phyloP scores from a whole-genome alignment of 2,797 vertebrate genomes.

The Ispidina picta region DNA sequence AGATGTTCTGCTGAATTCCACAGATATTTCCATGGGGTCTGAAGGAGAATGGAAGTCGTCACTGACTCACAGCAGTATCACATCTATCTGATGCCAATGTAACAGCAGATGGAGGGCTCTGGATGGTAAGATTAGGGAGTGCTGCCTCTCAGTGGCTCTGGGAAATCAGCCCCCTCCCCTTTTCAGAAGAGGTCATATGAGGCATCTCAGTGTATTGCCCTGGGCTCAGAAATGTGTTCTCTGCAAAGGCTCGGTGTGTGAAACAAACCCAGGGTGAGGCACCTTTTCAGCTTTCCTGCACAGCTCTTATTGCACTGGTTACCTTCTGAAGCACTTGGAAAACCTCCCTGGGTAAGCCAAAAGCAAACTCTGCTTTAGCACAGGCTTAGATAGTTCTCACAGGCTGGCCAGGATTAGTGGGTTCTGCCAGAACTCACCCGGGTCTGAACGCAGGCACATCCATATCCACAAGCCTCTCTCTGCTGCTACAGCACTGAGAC shows the following conservation, averaged over 20 bases:
- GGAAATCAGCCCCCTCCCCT: not conserved
- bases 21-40: not conserved
- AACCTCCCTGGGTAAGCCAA: not conserved
- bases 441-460: not conserved
- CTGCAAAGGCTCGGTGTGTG: not conserved
- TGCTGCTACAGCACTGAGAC: not conserved
- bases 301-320: not conserved
- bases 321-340: not conserved
- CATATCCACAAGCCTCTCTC: not conserved
- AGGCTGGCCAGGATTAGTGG: not conserved
- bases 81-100: not conserved
- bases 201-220: not conserved
- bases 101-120: not conserved
- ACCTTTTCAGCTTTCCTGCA: not conserved
- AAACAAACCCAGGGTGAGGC: not conserved
- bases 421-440: not conserved
- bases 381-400: rapidly evolving
- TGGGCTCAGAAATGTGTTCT: not conserved
- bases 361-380: not conserved
- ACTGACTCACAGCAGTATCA: not conserved
- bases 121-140: not conserved
- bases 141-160: not conserved
- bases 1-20: not conserved
- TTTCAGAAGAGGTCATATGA: not conserved
- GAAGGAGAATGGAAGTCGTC: not conserved